Evolutionary conservation across 2,113 vertebrate species (phyloP).

Genomic region (Crypturellus undulatus): DNA sequence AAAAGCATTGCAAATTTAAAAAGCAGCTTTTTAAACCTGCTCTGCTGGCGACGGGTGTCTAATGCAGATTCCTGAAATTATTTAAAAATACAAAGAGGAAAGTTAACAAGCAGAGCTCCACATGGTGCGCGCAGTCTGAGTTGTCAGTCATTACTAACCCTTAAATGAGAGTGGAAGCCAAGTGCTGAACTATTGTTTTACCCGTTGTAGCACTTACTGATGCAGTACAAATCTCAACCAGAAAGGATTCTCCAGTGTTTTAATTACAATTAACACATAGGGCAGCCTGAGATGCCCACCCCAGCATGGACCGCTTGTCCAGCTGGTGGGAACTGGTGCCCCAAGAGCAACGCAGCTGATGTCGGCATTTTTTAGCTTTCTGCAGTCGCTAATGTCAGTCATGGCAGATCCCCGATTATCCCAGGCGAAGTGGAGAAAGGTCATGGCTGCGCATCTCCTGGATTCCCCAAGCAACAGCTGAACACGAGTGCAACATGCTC

Average conservation of each 20-base stretch:
- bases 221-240: neutral
- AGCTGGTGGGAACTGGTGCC: neutral
- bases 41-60: rapidly evolving
- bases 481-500: rapidly evolving
- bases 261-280: rapidly evolving
- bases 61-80: neutral
- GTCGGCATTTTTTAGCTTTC: neutral
- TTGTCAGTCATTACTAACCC: neutral
- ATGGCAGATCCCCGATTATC: neutral
- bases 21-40: neutral
- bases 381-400: neutral
- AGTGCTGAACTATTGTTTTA: neutral
- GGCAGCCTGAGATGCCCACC: neutral
- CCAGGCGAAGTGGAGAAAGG: neutral
- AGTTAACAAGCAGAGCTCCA: neutral
- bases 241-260: neutral
- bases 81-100: neutral
- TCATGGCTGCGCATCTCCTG: neutral
- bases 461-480: rapidly evolving
- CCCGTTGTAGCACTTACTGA: neutral
- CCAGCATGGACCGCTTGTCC: rapidly evolving
- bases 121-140: neutral
- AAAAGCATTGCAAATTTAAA: neutral
- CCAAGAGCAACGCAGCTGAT: neutral
- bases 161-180: neutral